Percentiles rank a stretch among this genome's conserved stretches.
phyloP scores from a whole-genome alignment of 1,140 invertebrate species.

The Lucilia sericata region DNA sequence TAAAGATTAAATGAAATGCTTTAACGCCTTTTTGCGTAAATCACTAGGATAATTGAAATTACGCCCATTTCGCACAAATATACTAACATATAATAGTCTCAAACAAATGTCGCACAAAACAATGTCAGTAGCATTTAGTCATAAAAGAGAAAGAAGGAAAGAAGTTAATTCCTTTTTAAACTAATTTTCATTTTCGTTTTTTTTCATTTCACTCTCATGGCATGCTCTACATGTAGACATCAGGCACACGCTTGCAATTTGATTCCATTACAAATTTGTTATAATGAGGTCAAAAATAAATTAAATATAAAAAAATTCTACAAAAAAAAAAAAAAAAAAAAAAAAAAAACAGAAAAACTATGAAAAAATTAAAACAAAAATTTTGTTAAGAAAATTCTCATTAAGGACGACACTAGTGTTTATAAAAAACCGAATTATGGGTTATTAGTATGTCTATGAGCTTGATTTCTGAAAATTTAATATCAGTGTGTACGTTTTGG shows the following conservation, averaged over 20 bases:
- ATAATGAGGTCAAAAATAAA: constrained; percentile 12
- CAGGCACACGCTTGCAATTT: constrained; percentile 1
- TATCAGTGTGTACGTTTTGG: no score
- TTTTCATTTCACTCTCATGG: not conserved
- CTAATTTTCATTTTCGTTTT: not conserved
- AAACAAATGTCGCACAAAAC: not conserved
- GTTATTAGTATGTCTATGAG: no score
- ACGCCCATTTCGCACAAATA: not conserved
- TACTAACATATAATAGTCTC: not conserved
- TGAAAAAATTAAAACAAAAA: not conserved
- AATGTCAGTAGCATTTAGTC: not conserved
- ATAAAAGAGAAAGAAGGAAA: not conserved
- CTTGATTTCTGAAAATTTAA: no score
- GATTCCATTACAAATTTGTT: not conserved
- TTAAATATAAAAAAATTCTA: not conserved
- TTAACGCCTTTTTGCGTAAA: not conserved
- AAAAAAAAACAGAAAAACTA: not conserved
- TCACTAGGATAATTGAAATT: not conserved
- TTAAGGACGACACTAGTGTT: no score
- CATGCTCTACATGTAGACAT: not conserved
- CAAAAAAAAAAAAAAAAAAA: not conserved
- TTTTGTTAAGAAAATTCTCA: not conserved
- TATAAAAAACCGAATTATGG: no score
- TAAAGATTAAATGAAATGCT: not conserved
- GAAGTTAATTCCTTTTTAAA: not conserved